Conservation (phyloP, 1,140 invertebrate species). For the Globodera rostochiensis region DNA sequence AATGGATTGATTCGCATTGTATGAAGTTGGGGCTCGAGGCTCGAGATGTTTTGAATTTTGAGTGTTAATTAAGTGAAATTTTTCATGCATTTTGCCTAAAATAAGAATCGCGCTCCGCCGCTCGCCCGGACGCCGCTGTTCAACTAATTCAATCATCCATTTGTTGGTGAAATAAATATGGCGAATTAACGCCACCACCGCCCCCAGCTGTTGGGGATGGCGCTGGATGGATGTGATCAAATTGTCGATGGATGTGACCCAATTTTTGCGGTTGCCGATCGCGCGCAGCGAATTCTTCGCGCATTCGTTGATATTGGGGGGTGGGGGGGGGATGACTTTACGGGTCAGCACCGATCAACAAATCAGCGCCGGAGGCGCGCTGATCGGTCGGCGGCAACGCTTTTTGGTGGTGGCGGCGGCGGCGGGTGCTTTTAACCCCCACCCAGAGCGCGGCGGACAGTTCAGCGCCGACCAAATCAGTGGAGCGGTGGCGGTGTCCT, state of each 20-base stretch:
- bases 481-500: too few relatives aligned
- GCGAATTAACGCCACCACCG: not conserved
- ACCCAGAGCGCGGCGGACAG: not conserved
- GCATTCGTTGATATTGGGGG: too few relatives aligned
- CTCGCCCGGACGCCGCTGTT: not conserved
- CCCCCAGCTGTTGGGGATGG: not conserved
- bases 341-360: not conserved
- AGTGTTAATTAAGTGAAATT: not conserved
- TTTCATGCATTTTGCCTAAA: not conserved
- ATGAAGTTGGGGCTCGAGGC: too few relatives aligned
- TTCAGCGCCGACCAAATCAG: not conserved
- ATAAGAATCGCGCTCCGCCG: not conserved
- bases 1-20: too few relatives aligned
- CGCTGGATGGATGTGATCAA: not conserved
- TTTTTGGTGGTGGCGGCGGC: not conserved
- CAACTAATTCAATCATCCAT: not conserved
- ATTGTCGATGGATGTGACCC: not conserved
- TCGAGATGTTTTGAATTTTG: too few relatives aligned
- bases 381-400: not conserved
- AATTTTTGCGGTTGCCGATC: not conserved
- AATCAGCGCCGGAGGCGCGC: too few relatives aligned
- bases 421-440: not conserved
- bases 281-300: not conserved
- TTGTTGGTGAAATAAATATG: not conserved
- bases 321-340: too few relatives aligned